Evolutionary conservation across 2,797 vertebrate species (phyloP).

Genomic region (Enteromius anoplus): DNA sequence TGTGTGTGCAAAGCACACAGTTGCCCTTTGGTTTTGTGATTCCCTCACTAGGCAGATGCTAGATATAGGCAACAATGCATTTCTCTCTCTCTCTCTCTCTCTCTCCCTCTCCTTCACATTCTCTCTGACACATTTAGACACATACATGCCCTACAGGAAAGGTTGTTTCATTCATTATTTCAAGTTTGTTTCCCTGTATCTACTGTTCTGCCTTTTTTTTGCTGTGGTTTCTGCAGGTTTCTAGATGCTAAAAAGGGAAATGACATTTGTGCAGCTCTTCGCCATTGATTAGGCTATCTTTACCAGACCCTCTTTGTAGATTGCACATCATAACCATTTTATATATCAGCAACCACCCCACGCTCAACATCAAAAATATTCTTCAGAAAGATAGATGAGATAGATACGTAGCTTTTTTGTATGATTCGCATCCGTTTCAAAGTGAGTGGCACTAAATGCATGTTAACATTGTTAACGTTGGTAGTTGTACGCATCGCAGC

Average conservation of each 20-base stretch:
- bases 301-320: constrained; percentile 31
- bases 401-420: neutral
- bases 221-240: constrained; percentile 20
- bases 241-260: constrained; percentile 47
- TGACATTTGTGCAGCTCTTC: constrained; percentile 49
- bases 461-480: neutral
- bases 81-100: constrained; percentile 1
- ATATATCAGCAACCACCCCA: neutral
- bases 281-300: constrained; percentile 31
- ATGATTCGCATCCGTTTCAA: neutral
- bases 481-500: neutral
- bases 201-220: neutral
- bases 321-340: constrained; percentile 24
- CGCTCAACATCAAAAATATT: neutral
- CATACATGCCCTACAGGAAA: constrained; percentile 12
- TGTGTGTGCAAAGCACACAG: neutral
- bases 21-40: constrained; percentile 29
- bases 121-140: constrained; percentile 26
- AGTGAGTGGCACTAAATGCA: neutral
- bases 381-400: neutral
- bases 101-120: neutral
- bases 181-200: constrained; percentile 9
- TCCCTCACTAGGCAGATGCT: constrained; percentile 3
- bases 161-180: constrained; percentile 33
- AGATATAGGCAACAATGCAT: neutral